phyloP scores from a whole-genome alignment of 2,888 invertebrate genomes.

The Ectemnius cavifrons region DNA sequence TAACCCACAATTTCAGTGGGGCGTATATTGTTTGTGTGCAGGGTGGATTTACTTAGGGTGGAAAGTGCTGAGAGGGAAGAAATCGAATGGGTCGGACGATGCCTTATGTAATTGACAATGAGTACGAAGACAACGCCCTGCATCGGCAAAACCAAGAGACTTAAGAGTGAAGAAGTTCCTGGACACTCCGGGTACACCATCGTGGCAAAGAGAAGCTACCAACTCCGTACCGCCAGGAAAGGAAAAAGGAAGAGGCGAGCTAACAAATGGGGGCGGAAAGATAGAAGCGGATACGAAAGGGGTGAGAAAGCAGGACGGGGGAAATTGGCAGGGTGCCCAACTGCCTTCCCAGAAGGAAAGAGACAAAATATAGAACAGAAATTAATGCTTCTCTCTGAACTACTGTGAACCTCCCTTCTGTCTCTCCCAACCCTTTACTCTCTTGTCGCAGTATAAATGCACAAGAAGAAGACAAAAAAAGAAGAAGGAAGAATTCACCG shows the following conservation, averaged over 20 bases:
- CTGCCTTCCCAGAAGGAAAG: constrained; percentile 21
- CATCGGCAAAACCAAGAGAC: background rate
- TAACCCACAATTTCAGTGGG: no score
- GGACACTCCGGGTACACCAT: background rate
- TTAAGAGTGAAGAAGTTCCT: background rate
- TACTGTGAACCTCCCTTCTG: no score
- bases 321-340: constrained; percentile 29
- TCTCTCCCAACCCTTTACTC: background rate
- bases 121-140: constrained; percentile 1
- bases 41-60: background rate
- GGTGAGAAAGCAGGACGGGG: constrained; percentile 11
- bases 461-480: constrained; percentile 4
- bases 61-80: background rate
- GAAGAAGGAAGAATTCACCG: no score
- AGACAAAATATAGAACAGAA: constrained; percentile 47
- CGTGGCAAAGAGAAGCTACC: background rate
- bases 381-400: constrained; percentile 30
- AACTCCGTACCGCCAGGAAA: background rate
- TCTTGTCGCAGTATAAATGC: constrained; percentile 17
- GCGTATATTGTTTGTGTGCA: background rate
- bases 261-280: constrained; percentile 20
- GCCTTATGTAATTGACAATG: background rate
- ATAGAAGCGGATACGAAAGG: constrained; percentile 17
- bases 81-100: background rate
- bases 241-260: constrained; percentile 8